Evolutionary conservation across 2,888 invertebrate genomes (phyloP).

Genomic region (Eurytoma californica): DNA sequence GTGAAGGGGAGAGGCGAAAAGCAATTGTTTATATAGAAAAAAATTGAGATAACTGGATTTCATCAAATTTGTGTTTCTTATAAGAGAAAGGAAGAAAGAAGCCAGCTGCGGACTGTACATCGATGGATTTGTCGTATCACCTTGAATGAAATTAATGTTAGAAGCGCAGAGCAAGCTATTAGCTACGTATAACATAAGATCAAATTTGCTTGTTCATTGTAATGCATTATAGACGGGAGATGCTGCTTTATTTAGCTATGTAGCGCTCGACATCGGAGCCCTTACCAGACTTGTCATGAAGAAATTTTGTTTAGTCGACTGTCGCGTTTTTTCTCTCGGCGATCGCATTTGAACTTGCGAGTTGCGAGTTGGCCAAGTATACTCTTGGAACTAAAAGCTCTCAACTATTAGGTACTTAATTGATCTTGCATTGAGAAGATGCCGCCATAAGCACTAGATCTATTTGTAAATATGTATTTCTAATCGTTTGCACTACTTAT

Average conservation of each 20-base stretch:
- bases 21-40: constrained; percentile 20
- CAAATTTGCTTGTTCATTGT: not conserved
- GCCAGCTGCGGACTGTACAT: constrained; percentile 33
- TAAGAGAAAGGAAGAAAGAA: constrained; percentile 15
- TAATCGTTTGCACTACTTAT: too few relatives aligned
- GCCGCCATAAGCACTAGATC: too few relatives aligned
- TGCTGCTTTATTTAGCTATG: constrained; percentile 47
- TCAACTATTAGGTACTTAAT: too few relatives aligned
- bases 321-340: not conserved
- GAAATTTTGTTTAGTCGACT: constrained; percentile 19
- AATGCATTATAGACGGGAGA: constrained; percentile 7
- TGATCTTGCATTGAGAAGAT: too few relatives aligned
- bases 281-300: constrained; percentile 10
- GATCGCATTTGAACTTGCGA: too few relatives aligned
- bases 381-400: too few relatives aligned
- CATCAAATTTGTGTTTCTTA: constrained; percentile 2
- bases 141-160: constrained; percentile 14
- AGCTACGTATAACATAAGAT: constrained; percentile 7
- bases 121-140: constrained; percentile 7
- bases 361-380: too few relatives aligned
- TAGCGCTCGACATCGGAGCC: constrained; percentile 12
- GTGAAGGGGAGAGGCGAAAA: constrained; percentile 22
- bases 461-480: too few relatives aligned
- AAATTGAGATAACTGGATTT: constrained; percentile 11
- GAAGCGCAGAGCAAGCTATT: constrained; percentile 36